phyloP scores from a whole-genome alignment of 2,797 vertebrate species.

The Apogon hyalosoma region DNA sequence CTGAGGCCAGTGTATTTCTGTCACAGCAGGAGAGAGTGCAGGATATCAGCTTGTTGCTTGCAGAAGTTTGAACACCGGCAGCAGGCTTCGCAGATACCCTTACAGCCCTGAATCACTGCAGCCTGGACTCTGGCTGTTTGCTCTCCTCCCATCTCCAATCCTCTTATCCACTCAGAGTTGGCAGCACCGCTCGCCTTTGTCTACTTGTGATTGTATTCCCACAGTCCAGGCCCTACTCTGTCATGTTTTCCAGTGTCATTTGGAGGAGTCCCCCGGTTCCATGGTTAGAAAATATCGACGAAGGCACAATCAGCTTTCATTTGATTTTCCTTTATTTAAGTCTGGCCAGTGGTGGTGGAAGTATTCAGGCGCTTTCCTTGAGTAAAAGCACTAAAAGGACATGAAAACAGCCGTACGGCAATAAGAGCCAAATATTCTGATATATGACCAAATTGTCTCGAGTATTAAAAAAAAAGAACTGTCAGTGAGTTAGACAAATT shows the following conservation, averaged over 20 bases:
- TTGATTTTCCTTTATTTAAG: no score
- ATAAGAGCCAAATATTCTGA: no score
- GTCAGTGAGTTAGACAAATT: no score
- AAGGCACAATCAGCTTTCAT: constrained; percentile 44
- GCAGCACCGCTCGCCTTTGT: constrained; percentile 73
- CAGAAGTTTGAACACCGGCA: constrained; percentile 69
- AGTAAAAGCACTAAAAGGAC: no score
- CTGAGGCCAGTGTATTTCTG: constrained; percentile 73
- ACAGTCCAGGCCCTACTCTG: constrained; percentile 64
- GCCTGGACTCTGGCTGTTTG: constrained; percentile 61
- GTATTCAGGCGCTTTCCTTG: no score
- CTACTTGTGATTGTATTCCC: constrained; percentile 74
- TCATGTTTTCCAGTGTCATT: constrained; percentile 73
- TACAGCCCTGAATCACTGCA: constrained; percentile 66
- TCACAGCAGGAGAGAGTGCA: constrained; percentile 72
- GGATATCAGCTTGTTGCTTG: constrained; percentile 74
- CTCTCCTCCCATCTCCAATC: constrained; percentile 61
- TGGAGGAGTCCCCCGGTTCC: constrained; percentile 52
- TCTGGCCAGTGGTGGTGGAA: no score
- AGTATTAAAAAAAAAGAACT: no score
- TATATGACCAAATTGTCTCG: no score
- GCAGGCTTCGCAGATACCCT: constrained; percentile 65
- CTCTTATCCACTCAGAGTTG: constrained; percentile 76
- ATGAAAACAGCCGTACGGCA: no score
- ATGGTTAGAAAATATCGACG: constrained; percentile 39